Percentiles rank a stretch among this genome's conserved stretches.
These are phyloP conservation scores for Fregata magnificens DNA, from an alignment of 2,113 vertebrate species.

Conservation along the genomic window DNA sequence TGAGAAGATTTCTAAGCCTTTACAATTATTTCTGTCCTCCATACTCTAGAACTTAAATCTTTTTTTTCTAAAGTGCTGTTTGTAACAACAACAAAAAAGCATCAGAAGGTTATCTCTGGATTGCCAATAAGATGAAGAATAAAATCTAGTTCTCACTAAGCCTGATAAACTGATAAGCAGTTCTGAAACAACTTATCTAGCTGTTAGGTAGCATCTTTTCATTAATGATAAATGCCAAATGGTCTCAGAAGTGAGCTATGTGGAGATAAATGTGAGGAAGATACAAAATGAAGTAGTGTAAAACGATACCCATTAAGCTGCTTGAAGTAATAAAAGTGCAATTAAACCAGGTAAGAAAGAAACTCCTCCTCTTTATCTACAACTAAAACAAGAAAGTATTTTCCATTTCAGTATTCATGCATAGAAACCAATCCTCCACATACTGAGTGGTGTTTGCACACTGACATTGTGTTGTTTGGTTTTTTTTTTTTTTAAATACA, in stretches of 20 bases:
- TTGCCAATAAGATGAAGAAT: background rate
- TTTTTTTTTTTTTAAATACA: rapidly evolving
- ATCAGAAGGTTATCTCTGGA: background rate
- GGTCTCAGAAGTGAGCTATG: background rate
- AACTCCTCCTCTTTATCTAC: background rate
- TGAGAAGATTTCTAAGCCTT: background rate
- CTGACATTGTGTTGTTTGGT: rapidly evolving
- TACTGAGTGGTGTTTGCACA: background rate
- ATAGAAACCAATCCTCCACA: background rate
- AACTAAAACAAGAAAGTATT: background rate
- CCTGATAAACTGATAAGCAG: background rate
- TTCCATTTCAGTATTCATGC: background rate
- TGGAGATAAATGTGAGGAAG: background rate
- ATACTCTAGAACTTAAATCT: background rate
- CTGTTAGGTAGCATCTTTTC: background rate
- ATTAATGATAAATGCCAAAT: background rate
- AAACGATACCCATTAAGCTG: background rate
- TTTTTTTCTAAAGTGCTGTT: background rate
- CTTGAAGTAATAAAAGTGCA: background rate
- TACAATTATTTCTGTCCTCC: background rate
- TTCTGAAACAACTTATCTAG: background rate
- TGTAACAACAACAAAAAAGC: background rate
- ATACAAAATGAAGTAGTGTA: background rate
- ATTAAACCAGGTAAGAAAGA: background rate
- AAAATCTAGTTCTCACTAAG: background rate